Evolutionary conservation across 2,888 invertebrate species (phyloP).

Genomic region (Chaetogeoica ovagalla): DNA sequence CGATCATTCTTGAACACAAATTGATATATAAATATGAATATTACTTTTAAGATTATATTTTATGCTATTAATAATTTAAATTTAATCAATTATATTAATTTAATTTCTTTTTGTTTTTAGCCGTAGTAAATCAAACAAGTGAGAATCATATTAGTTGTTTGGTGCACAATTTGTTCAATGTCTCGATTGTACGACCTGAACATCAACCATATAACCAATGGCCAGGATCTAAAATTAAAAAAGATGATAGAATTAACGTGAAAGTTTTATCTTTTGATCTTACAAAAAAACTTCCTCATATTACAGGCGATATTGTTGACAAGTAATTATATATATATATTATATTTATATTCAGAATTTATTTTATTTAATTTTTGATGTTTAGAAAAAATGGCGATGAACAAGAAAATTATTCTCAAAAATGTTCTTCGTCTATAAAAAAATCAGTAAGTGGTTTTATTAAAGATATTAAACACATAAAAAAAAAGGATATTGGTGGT

Average conservation of each 20-base stretch:
- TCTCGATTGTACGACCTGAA: slow-evolving; percentile 44
- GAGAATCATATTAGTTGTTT: slow-evolving; percentile 47
- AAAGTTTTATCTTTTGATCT: slow-evolving; percentile 45
- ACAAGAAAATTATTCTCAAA: neutral
- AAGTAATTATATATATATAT: neutral
- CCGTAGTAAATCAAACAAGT: slow-evolving; percentile 47
- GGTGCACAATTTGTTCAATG: slow-evolving; percentile 41
- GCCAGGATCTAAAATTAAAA: slow-evolving; percentile 41
- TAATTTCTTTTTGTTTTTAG: slow-evolving; percentile 12
- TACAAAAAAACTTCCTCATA: slow-evolving; percentile 48
- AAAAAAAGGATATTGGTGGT: neutral
- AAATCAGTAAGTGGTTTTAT: neutral
- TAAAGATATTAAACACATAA: neutral
- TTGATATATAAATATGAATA: neutral
- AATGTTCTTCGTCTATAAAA: neutral
- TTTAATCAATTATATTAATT: neutral
- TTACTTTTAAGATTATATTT: neutral
- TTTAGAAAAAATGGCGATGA: neutral
- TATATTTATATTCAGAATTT: neutral
- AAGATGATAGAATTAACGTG: slow-evolving; percentile 33
- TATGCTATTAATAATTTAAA: neutral
- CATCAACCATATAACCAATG: slow-evolving; percentile 15
- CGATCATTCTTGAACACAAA: neutral
- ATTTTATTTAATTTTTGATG: slow-evolving; percentile 9
- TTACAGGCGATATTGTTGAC: slow-evolving; percentile 34